These are phyloP conservation scores for Machaerirhynchus nigripectus DNA, from an alignment of 2,113 vertebrate genomes.

Conservation along the genomic window DNA sequence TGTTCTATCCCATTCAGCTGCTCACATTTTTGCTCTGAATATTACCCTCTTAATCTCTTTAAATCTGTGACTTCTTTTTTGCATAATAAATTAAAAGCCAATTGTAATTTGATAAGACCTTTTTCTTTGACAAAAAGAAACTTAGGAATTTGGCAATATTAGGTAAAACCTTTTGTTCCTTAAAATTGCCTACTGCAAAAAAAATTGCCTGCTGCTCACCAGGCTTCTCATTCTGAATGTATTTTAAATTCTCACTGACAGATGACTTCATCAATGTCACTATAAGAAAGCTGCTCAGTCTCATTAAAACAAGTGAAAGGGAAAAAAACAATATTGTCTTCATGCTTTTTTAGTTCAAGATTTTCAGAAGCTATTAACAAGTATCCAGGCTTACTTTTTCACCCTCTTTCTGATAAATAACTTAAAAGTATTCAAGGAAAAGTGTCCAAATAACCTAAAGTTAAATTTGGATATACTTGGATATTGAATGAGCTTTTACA, in stretches of 20 bases:
- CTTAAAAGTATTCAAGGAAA: not conserved
- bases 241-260: not conserved
- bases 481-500: not conserved
- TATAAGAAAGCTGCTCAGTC: not conserved
- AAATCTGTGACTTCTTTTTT: not conserved
- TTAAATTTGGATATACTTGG: not conserved
- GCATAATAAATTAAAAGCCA: constrained; percentile 3
- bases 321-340: not conserved
- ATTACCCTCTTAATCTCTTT: not conserved
- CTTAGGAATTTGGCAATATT: not conserved
- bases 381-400: not conserved
- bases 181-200: not conserved
- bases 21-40: not conserved
- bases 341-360: not conserved
- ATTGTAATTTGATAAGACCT: not conserved
- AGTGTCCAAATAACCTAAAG: not conserved
- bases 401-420: not conserved
- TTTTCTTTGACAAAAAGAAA: not conserved
- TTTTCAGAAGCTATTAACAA: not conserved
- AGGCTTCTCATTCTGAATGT: not conserved
- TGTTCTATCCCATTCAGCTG: not conserved
- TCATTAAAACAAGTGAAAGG: not conserved
- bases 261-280: not conserved
- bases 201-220: not conserved
- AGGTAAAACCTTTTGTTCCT: not conserved